phyloP scores from a whole-genome alignment of 1,140 invertebrate genomes.

The Zaprionus nigranus region DNA sequence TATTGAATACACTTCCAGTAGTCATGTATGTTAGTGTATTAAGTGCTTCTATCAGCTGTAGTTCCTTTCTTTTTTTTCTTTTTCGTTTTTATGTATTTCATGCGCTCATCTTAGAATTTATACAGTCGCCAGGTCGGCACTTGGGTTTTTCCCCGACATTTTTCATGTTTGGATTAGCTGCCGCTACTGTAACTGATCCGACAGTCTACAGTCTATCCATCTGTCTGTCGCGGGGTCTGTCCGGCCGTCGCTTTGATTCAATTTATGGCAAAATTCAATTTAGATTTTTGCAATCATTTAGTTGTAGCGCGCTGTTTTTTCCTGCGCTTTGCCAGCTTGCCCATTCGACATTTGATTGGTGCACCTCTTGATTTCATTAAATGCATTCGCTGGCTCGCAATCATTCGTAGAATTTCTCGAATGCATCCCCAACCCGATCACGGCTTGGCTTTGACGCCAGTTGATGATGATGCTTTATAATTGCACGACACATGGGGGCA shows the following conservation, averaged over 20 bases:
- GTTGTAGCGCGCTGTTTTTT: slow-evolving; percentile 58
- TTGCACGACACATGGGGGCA: slow-evolving; percentile 37
- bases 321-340: slow-evolving; percentile 6
- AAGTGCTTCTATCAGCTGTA: neutral
- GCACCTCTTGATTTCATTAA: slow-evolving; percentile 74
- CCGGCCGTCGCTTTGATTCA: slow-evolving; percentile 49
- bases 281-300: slow-evolving; percentile 82
- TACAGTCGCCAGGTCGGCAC: slow-evolving; percentile 52
- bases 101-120: slow-evolving; percentile 76
- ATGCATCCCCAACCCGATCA: slow-evolving; percentile 54
- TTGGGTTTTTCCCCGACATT: slow-evolving; percentile 66
- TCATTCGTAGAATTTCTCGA: slow-evolving; percentile 61
- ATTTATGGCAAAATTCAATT: slow-evolving; percentile 81
- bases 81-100: slow-evolving; percentile 39
- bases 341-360: slow-evolving; percentile 44
- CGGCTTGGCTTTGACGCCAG: slow-evolving; percentile 42
- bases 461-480: slow-evolving; percentile 56
- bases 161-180: slow-evolving; percentile 73
- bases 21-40: neutral
- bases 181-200: slow-evolving; percentile 46
- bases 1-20: no score
- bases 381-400: slow-evolving; percentile 58
- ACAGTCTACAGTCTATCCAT: slow-evolving; percentile 2
- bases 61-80: slow-evolving; percentile 33
- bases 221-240: neutral